Evolutionary conservation across 2,888 invertebrate species (phyloP).

Genomic region (Apodemia hepburni): DNA sequence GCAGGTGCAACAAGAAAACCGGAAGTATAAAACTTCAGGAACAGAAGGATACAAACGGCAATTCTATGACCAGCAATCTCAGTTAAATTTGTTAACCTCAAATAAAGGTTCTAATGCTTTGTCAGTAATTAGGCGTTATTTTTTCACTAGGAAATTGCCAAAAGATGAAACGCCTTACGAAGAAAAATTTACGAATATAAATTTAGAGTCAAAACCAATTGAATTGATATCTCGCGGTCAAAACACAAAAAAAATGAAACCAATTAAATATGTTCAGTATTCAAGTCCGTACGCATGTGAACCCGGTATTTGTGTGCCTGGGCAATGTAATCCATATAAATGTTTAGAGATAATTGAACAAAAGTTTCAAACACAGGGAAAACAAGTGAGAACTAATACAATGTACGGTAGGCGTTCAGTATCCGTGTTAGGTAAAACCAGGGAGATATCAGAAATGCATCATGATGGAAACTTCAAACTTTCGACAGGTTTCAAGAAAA

Average conservation of each 20-base stretch:
- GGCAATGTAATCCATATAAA: constrained; percentile 39
- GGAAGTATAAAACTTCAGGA: background rate
- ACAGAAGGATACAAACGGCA: background rate
- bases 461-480: background rate
- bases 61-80: background rate
- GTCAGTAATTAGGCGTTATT: constrained; percentile 21
- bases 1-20: background rate
- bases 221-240: constrained; percentile 29
- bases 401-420: background rate
- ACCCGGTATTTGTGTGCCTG: constrained; percentile 40
- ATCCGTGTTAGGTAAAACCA: background rate
- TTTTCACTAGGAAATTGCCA: constrained; percentile 25
- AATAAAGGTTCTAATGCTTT: background rate
- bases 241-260: background rate
- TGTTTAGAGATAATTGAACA: constrained; percentile 23
- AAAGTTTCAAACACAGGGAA: background rate
- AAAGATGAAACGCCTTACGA: constrained; percentile 10
- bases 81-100: background rate
- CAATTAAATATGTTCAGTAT: constrained; percentile 18
- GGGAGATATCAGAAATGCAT: background rate
- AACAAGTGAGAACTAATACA: background rate
- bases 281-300: constrained; percentile 43
- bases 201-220: constrained; percentile 24
- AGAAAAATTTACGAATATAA: constrained; percentile 9
- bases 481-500: background rate